A percentile compares a stretch with the other conserved stretches of the same genome.
phyloP scores from a whole-genome alignment of 2,888 invertebrate species.

The Latrodectus elegans region DNA sequence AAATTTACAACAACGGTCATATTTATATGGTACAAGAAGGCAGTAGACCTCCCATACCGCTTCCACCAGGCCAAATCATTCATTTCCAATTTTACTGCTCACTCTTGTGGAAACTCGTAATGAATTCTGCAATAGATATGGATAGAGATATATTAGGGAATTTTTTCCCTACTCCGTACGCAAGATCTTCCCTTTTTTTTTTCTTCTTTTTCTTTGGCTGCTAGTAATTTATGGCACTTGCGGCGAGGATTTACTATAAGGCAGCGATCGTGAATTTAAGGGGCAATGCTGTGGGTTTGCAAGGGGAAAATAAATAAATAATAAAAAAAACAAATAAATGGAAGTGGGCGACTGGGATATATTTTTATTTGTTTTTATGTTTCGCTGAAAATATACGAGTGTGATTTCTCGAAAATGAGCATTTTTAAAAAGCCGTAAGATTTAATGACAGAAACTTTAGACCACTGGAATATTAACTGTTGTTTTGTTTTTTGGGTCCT shows the following conservation, averaged over 20 bases:
- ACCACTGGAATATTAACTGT: too few relatives aligned
- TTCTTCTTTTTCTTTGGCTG: not conserved
- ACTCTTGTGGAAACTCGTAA: constrained; percentile 36
- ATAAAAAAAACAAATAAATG: not conserved
- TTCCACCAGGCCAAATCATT: constrained; percentile 22
- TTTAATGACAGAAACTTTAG: too few relatives aligned
- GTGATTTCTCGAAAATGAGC: not conserved
- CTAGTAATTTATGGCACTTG: constrained; percentile 35
- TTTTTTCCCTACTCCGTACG: not conserved
- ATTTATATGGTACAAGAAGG: constrained; percentile 34
- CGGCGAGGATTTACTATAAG: constrained; percentile 36
- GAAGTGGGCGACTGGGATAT: not conserved
- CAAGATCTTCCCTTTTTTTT: constrained; percentile 3
- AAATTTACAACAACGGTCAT: constrained; percentile 27
- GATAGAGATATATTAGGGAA: constrained; percentile 41
- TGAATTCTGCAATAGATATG: constrained; percentile 59
- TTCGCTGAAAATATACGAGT: not conserved
- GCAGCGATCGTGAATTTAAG: constrained; percentile 35
- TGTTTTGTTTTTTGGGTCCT: too few relatives aligned
- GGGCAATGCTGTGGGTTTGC: not conserved
- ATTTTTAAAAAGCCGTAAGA: too few relatives aligned
- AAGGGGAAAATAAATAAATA: not conserved
- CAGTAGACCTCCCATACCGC: constrained; percentile 52
- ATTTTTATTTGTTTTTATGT: not conserved
- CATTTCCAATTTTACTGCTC: constrained; percentile 61